phyloP scores from a whole-genome alignment of 2,888 invertebrate species.

The Xestia ashworthii region DNA sequence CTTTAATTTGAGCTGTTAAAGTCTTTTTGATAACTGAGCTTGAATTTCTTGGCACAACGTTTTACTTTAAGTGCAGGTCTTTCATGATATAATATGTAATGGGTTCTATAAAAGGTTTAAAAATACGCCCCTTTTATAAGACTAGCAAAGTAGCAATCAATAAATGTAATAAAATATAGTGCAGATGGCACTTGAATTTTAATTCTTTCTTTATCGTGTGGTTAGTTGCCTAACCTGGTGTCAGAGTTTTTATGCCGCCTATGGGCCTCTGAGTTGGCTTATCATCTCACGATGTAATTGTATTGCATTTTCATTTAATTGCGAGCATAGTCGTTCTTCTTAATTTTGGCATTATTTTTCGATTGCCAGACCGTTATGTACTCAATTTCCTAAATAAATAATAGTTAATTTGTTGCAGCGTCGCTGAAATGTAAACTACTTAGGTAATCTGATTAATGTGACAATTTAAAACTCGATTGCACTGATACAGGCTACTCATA shows the following conservation, averaged over 20 bases:
- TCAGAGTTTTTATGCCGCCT: too few species aligned
- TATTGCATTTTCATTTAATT: neutral
- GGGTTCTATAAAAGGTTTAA: conserved; percentile 1
- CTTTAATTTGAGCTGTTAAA: too few species aligned
- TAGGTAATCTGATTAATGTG: neutral
- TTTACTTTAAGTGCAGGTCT: neutral
- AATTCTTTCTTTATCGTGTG: neutral
- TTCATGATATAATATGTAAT: neutral
- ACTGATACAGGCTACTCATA: neutral
- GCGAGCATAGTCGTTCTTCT: neutral
- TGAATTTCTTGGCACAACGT: neutral
- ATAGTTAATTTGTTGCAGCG: neutral
- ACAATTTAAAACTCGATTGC: neutral
- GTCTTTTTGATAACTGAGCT: too few species aligned
- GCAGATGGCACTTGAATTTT: neutral
- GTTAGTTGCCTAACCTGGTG: too few species aligned
- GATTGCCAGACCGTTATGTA: neutral
- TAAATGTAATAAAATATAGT: conserved; percentile 17
- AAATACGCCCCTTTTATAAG: neutral
- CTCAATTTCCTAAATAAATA: neutral
- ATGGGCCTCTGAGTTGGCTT: too few species aligned
- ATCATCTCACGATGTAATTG: too few species aligned
- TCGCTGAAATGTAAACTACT: neutral
- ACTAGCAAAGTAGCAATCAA: conserved; percentile 15
- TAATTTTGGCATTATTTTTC: neutral